These are phyloP conservation scores for Drosophila neotestacea DNA, from an alignment of 2,888 invertebrate genomes.

Conservation along the genomic window DNA sequence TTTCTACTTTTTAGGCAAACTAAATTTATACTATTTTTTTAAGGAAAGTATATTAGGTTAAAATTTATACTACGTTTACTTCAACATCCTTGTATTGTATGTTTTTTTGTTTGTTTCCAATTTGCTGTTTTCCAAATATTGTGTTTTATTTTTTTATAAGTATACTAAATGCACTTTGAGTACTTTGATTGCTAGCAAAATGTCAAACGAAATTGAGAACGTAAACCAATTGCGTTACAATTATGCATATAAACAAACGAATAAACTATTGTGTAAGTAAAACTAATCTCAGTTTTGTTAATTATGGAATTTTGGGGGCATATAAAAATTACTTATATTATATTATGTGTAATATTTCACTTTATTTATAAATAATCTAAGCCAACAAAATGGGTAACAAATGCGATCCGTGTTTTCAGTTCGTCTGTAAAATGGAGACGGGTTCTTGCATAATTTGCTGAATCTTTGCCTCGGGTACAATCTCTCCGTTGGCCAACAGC, in stretches of 20 bases:
- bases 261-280: conserved; percentile 68
- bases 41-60: conserved; percentile 14
- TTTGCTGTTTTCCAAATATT: conserved; percentile 40
- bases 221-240: conserved; percentile 70
- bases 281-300: conserved; percentile 15
- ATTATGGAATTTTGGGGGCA: background rate
- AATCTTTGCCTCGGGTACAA: conserved; percentile 82
- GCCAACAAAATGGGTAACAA: conserved; percentile 52
- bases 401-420: conserved; percentile 48
- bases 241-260: conserved; percentile 68
- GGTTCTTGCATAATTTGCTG: conserved; percentile 83
- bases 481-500: conserved; percentile 86
- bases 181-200: conserved; percentile 73
- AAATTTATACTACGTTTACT: conserved; percentile 30
- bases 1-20: conserved; percentile 38
- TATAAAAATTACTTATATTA: too few relatives aligned
- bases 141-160: conserved; percentile 19
- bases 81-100: conserved; percentile 16
- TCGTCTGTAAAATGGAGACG: conserved; percentile 78
- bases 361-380: conserved; percentile 15
- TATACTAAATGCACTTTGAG: conserved; percentile 53
- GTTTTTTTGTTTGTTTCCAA: conserved; percentile 24
- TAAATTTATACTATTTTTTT: conserved; percentile 36
- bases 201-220: conserved; percentile 72
- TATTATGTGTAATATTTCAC: background rate